Percentiles rank a stretch among this genome's conserved stretches.
phyloP scores from a whole-genome alignment of 2,797 vertebrate species.

The Peromyscus melanophrys region DNA sequence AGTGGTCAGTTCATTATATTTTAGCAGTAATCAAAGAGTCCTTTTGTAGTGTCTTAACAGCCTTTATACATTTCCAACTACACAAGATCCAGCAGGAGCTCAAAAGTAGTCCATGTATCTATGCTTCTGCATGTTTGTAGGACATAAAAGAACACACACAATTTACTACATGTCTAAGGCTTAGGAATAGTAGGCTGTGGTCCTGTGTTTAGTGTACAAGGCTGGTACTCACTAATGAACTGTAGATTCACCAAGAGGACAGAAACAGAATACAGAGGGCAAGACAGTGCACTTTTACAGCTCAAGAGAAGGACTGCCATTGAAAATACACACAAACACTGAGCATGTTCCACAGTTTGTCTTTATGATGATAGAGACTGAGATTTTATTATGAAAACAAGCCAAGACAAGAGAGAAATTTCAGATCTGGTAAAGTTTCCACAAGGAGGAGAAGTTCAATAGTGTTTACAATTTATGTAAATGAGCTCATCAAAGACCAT shows the following conservation, averaged over 20 bases:
- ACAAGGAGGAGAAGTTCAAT: conserved; percentile 49
- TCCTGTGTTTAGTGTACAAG: conserved; percentile 20
- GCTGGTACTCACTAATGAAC: conserved; percentile 31
- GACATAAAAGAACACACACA: not conserved
- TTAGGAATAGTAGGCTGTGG: not conserved
- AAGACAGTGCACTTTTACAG: conserved; percentile 21
- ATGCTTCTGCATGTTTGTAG: not conserved
- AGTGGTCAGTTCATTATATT: conserved; percentile 56
- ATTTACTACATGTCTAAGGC: not conserved
- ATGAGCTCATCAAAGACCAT: conserved; percentile 41
- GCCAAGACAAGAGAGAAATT: conserved; percentile 69
- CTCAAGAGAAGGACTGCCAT: not conserved
- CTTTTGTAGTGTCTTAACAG: conserved; percentile 49
- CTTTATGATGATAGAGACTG: conserved; percentile 68
- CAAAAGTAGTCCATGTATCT: not conserved
- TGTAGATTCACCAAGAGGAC: not conserved
- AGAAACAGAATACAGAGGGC: conserved; percentile 38
- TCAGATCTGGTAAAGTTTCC: conserved; percentile 61
- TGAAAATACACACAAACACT: conserved; percentile 60
- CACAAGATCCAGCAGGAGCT: conserved; percentile 32
- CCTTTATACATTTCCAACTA: conserved; percentile 41
- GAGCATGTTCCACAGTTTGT: conserved; percentile 53
- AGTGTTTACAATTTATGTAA: conserved; percentile 63
- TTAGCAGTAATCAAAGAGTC: conserved; percentile 58
- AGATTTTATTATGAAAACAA: conserved; percentile 75